phyloP scores from a whole-genome alignment of 2,888 invertebrate species.

The Tridacna gigas region DNA sequence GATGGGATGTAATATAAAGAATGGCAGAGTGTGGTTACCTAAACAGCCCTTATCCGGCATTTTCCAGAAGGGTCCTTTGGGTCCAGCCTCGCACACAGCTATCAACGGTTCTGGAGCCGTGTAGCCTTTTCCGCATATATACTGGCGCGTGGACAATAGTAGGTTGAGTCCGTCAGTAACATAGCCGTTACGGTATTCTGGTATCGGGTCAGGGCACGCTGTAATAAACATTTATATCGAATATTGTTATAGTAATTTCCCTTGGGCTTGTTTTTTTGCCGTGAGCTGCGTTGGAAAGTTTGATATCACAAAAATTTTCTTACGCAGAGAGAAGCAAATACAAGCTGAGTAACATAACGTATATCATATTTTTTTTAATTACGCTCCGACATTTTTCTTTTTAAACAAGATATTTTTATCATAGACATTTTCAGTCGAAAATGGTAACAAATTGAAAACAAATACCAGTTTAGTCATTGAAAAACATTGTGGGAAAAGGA shows the following conservation, averaged over 20 bases:
- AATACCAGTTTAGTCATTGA: no score
- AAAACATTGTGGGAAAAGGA: background rate
- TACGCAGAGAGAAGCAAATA: no score
- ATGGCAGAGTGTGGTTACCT: constrained; percentile 15
- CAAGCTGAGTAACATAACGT: no score
- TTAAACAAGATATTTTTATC: no score
- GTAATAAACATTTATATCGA: constrained; percentile 13
- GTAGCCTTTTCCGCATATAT: constrained; percentile 49
- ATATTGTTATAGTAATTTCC: background rate
- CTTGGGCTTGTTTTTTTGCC: no score
- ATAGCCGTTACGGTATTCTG: constrained; percentile 31
- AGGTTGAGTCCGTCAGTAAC: constrained; percentile 24
- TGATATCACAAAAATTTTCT: no score
- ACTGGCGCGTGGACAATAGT: constrained; percentile 38
- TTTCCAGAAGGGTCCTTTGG: constrained; percentile 51
- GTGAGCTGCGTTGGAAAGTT: no score
- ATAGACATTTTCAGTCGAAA: no score
- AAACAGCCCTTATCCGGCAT: constrained; percentile 19
- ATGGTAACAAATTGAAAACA: no score
- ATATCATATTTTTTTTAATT: no score
- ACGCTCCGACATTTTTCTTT: no score
- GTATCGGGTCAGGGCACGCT: constrained; percentile 51
- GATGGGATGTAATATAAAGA: no score
- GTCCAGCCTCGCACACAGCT: constrained; percentile 28
- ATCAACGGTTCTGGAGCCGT: constrained; percentile 26